Base-by-base conservation (phyloP, 2,797 vertebrate genomes). In the Poeciliopsis paucimaculata region DNA sequence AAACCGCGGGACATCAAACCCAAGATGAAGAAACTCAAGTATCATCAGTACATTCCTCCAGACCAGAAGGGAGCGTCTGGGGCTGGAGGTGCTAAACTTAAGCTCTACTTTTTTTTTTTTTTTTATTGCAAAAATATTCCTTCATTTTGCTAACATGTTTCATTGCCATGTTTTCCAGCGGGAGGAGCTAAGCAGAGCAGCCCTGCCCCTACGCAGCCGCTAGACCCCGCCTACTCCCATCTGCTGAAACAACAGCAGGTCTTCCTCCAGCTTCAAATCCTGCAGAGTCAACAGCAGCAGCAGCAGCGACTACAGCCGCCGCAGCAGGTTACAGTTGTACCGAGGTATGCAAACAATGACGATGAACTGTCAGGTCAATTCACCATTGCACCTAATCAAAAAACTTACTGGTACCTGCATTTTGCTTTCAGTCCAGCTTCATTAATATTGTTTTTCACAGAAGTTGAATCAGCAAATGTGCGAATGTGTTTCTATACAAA, bases 21-120 rank as follows among this genome's bases (percentile, higher is more conserved):
- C 74, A 97, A 96, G 89, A 96, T 97, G 94, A 95, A 95, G 91
- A 96, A 96, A 88, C 94, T 98, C 72, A 97, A 97, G 86, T 97
- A 98, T 93, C 97, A 98, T 90, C 97, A 97, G 86, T 98, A 98
- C 95, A 97, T 97, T 95, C 97, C 97, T 84, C 97, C 97, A 6
- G 95, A 97, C 90, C 96, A 96, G 79, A 96, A 95, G 88, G 92
- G 88, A 57, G 89, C 87, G 77, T 81, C 92, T 75, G 95, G 92
- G 82, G 88, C 87, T 8, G 93, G 88, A 88, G 94, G 94, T 95
- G 83, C 28, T n/a, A 26, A 31, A n/a, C 10, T 11, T 20, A 26
- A 51, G 2, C 11, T 76, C 71, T 15, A 26, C 2, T 57, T 36
- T 39, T 18, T 8, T 45, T n/a, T n/a, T n/a, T n/a, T n/a, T n/a